Base-by-base conservation (phyloP, 2,888 invertebrate species). In the Ligdia adustata region DNA sequence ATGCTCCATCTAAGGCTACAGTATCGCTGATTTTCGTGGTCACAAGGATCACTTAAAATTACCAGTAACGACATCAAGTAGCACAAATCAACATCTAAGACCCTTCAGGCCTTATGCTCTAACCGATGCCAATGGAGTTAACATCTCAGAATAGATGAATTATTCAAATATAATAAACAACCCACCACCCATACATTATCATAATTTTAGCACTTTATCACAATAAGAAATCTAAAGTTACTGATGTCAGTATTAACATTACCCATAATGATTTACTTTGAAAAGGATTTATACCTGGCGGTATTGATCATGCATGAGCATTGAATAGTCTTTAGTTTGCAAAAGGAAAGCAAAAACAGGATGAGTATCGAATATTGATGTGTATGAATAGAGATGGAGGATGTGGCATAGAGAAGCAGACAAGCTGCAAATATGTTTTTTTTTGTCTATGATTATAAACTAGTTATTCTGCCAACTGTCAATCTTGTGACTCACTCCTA, bases 261-360 rank as follows among this genome's bases (percentile, higher is more conserved):
- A 2, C 9, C 7, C 6, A 11, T 11, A 20, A 22, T 24, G 2
- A 24, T 11, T 14, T 32, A 31, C 5, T 35, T 24, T 9, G 27
- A 37, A 13, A 37, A 12, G 18, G 12, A 2, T 3, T 11, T 13
- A 9, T 4, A 29, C 1, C 13, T 2, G 1, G 6, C 24, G 7
- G 9, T 18, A 14, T 43, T 32, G 31, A 32, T 31, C 11, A 32
- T 26, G 37, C 34, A 12, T 46, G 9, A 44, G 43, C 44, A 49
- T 47, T 53, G 41, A 41, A n/a, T n/a, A n/a, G n/a, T n/a, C n/a
- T n/a, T n/a, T n/a, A 52, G 40, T 48, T 52, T 37, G 52, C 39
- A 47, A 38, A 57, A 54, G 35, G 46, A 57, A 57, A 57, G 53
- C 53, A 45, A 40, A 18, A 50, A 46, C 56, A 53, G 53, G 57